phyloP scores from a whole-genome alignment of 2,113 vertebrate genomes.

The Gymnarchus niloticus region DNA sequence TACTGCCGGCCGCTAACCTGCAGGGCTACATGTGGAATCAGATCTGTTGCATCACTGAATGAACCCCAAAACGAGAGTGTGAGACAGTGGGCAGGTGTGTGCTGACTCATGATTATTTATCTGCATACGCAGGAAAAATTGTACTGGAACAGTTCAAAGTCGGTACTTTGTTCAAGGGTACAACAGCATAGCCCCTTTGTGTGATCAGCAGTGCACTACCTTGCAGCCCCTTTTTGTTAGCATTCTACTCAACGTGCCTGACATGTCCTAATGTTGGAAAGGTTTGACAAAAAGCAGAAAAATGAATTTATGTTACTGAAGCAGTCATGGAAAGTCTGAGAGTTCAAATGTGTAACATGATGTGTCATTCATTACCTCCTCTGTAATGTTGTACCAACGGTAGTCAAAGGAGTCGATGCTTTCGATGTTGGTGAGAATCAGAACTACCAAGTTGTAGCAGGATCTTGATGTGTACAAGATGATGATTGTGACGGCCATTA shows the following conservation, averaged over 20 bases:
- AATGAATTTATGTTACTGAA: neutral
- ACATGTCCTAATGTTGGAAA: neutral
- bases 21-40: too few species aligned
- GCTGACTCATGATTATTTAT: neutral
- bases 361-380: conserved; percentile 69
- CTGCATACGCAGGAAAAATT: too few species aligned
- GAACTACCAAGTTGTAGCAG: conserved; percentile 90
- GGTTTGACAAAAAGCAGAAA: neutral
- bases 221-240: neutral
- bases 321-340: neutral
- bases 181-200: neutral
- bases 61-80: too few species aligned
- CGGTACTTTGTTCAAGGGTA: neutral
- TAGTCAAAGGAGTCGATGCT: conserved; percentile 86
- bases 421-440: conserved; percentile 76
- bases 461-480: conserved; percentile 85
- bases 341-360: neutral
- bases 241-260: neutral
- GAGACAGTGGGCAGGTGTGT: too few species aligned
- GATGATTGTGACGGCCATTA: conserved; percentile 79
- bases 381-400: conserved; percentile 96
- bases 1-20: too few species aligned
- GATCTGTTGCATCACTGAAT: neutral
- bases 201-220: neutral
- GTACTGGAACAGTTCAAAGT: neutral